Evolutionary conservation across 2,888 invertebrate genomes (phyloP), one percentile per base, ranked within the genome.

Genomic region (Sthenelais limicola): DNA sequence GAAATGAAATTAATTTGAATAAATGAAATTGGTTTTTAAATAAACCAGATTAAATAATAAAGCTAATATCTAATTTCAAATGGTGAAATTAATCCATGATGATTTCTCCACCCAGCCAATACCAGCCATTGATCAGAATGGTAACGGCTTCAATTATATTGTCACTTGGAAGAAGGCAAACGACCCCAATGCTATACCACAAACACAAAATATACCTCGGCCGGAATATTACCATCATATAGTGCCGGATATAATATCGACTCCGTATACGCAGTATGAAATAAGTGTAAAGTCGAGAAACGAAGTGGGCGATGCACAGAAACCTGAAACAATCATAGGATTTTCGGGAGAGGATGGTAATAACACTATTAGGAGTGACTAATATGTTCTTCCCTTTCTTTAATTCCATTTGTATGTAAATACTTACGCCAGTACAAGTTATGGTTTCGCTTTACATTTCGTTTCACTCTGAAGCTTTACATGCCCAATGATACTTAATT

Each of bases 121-220:
- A 97, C 93, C 96, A 0, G 92, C 95, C 88, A 95, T 98, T 80
- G 97, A 98, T 83, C 98, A 98, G 89, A 97, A 98, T 89, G 98
- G 94, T 0, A 95, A 95, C 0, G 92, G 93, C 52, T 98, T 99
- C 90, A 93, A 93, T 86, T 99, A 99, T 89, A 91, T 93, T 74
- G 94, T 98, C 30, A 93, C 92, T 79, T 97, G 94, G 91, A 93
- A 93, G 78, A 91, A 93, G 70, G 93, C 94, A 86, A 93, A 81
- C 90, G 92, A 0, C 93, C 73, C 3, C 90, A 91, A 77, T 92
- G 93, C 80, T 79, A 79, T 73, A 26, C 2, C 71, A 24, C 54
- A 80, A n/a, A 76, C 73, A 1, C 76, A 80, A 7, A 75, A 73
- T 3, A 92, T 97, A 73, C 90, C 90, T 3, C 52, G 51, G 21